phyloP scores from a whole-genome alignment of 2,888 invertebrate species.

The Venustoraphidia nigricollis region DNA sequence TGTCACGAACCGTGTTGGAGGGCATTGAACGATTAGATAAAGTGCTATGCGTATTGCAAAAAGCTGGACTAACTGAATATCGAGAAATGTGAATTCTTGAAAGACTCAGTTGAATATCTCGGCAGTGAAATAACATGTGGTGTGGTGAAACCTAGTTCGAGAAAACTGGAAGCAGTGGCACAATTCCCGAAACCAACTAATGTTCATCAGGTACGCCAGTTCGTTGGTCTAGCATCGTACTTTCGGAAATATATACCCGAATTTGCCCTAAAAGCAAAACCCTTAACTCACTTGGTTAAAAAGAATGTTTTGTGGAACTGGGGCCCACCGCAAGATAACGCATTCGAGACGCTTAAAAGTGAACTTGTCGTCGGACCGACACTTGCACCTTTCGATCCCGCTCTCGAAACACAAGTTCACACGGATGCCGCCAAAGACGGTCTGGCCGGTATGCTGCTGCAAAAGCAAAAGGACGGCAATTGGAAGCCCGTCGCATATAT shows the following conservation, averaged over 20 bases:
- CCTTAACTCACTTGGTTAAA: slow-evolving; percentile 9
- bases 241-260: slow-evolving; percentile 13
- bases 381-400: slow-evolving; percentile 3
- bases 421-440: slow-evolving; percentile 4
- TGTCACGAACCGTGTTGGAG: slow-evolving; percentile 5
- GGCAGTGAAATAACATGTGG: slow-evolving; percentile 11
- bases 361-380: slow-evolving; percentile 7
- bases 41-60: slow-evolving; percentile 5
- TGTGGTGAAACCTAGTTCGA: slow-evolving; percentile 10
- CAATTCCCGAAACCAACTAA: slow-evolving; percentile 12
- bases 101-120: slow-evolving; percentile 9
- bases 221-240: slow-evolving; percentile 13
- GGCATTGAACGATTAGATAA: slow-evolving; percentile 8
- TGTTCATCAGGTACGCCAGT: slow-evolving; percentile 11
- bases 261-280: slow-evolving; percentile 11
- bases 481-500: background rate
- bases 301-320: slow-evolving; percentile 2
- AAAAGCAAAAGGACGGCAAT: slow-evolving; percentile 5
- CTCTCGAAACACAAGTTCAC: background rate
- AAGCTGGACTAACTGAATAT: slow-evolving; percentile 9
- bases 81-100: slow-evolving; percentile 1
- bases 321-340: slow-evolving; percentile 3
- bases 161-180: slow-evolving; percentile 11
- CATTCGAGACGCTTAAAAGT: slow-evolving; percentile 3
- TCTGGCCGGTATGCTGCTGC: slow-evolving; percentile 1